These are phyloP conservation scores for Lepisosteus oculatus DNA, from an alignment of 2,113 vertebrate species.

Conservation along the genomic window DNA sequence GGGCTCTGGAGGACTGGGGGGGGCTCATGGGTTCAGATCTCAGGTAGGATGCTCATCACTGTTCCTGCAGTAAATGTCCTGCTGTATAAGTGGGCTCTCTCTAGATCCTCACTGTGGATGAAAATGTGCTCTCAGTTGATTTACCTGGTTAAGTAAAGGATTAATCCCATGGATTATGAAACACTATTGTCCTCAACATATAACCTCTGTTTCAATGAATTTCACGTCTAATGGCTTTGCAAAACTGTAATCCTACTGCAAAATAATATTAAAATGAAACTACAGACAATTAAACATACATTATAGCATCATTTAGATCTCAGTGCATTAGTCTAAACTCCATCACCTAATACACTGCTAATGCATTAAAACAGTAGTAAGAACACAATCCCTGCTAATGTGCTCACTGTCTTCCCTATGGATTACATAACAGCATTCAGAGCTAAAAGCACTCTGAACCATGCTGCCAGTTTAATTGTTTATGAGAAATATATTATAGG, in stretches of 20 bases:
- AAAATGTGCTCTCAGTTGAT: too few relatives aligned
- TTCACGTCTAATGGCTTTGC: slow-evolving; percentile 7
- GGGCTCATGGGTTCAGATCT: too few relatives aligned
- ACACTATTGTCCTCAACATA: too few relatives aligned
- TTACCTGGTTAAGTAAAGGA: too few relatives aligned
- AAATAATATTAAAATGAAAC: slow-evolving; percentile 57
- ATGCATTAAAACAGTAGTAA: slow-evolving; percentile 59
- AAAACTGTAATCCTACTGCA: slow-evolving; percentile 30
- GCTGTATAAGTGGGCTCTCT: too few relatives aligned
- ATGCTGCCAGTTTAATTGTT: not conserved
- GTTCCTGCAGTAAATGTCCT: too few relatives aligned
- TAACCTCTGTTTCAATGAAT: too few relatives aligned
- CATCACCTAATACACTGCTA: slow-evolving; percentile 61
- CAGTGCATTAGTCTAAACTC: slow-evolving; percentile 55
- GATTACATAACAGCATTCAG: slow-evolving; percentile 51
- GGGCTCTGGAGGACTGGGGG: too few relatives aligned
- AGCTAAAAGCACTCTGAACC: slow-evolving; percentile 58
- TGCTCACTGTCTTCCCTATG: slow-evolving; percentile 36
- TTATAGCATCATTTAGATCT: slow-evolving; percentile 50
- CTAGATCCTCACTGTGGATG: too few relatives aligned
- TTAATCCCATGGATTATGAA: too few relatives aligned
- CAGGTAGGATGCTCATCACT: too few relatives aligned
- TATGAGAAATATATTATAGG: too few relatives aligned
- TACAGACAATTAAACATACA: slow-evolving; percentile 63
- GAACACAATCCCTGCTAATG: slow-evolving; percentile 58